phyloP scores from a whole-genome alignment of 2,113 vertebrate genomes.

The Lamprologus lemairii region DNA sequence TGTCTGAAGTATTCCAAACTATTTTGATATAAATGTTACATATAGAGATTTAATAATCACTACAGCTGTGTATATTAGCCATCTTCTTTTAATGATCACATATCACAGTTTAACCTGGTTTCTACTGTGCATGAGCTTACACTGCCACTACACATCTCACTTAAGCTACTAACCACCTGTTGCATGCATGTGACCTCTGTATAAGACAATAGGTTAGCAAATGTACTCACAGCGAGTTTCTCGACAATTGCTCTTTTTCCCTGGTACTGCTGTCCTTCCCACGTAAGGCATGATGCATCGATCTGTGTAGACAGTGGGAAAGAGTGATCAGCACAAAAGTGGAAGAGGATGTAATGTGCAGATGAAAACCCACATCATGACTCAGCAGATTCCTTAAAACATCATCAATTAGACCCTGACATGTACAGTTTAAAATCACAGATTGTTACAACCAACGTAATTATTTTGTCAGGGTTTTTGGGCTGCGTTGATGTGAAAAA shows the following conservation, averaged over 20 bases:
- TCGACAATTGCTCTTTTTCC: conserved; percentile 96
- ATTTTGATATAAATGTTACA: background rate
- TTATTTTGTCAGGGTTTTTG: background rate
- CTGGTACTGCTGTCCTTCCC: conserved; percentile 97
- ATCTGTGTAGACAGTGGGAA: conserved; percentile 71
- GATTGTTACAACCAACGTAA: background rate
- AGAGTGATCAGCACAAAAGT: background rate
- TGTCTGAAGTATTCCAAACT: background rate
- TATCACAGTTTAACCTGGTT: background rate
- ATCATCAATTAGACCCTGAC: background rate
- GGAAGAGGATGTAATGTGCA: background rate
- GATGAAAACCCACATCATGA: background rate
- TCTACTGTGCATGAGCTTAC: background rate
- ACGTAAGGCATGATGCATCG: conserved; percentile 95
- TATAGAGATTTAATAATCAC: background rate
- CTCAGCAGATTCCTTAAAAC: background rate
- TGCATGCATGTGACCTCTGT: background rate
- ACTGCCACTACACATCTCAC: background rate
- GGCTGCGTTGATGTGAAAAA: background rate
- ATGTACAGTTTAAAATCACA: background rate
- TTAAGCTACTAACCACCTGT: background rate
- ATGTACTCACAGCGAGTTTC: conserved; percentile 85
- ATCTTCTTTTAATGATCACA: background rate
- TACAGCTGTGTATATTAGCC: background rate
- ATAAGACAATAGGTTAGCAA: background rate